These are phyloP conservation scores for Hycleus cichorii DNA, from an alignment of 1,140 invertebrate species.

Conservation along the genomic window DNA sequence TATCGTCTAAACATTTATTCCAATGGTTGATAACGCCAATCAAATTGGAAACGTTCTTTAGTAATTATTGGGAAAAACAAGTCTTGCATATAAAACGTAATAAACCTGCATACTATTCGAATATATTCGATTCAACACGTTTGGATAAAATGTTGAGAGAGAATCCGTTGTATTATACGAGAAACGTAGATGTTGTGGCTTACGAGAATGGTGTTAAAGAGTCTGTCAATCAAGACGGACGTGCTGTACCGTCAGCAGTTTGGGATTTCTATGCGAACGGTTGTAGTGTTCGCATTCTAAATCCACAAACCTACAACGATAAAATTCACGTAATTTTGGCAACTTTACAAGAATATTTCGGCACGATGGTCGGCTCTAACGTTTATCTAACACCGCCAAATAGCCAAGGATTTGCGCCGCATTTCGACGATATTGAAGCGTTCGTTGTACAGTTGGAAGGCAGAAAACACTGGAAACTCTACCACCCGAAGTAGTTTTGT, in stretches of 20 bases:
- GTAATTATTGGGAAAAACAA: conserved; percentile 69
- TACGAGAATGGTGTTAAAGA: conserved; percentile 72
- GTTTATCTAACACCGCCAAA: conserved; percentile 91
- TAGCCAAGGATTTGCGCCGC: conserved; percentile 95
- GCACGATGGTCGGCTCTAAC: conserved; percentile 90
- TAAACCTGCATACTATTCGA: conserved; percentile 58
- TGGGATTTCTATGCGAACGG: conserved; percentile 90
- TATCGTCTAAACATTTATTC: conserved; percentile 54
- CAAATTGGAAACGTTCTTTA: conserved; percentile 55
- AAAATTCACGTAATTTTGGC: conserved; percentile 56
- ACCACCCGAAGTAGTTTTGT: conserved; percentile 56
- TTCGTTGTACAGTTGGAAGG: conserved; percentile 96
- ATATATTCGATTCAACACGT: conserved; percentile 64
- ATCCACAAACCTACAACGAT: conserved; percentile 83
- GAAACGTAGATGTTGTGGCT: conserved; percentile 86
- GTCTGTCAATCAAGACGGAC: conserved; percentile 80
- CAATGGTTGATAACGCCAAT: conserved; percentile 66
- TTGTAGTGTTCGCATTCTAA: conserved; percentile 85
- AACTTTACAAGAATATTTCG: conserved; percentile 89
- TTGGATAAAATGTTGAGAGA: conserved; percentile 72
- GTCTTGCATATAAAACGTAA: conserved; percentile 67
- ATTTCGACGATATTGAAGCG: conserved; percentile 98
- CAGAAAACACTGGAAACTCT: conserved; percentile 89
- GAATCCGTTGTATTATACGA: conserved; percentile 69
- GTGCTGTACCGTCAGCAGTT: conserved; percentile 63